phyloP scores from a whole-genome alignment of 2,888 invertebrate genomes.

The Lottia scabra region DNA sequence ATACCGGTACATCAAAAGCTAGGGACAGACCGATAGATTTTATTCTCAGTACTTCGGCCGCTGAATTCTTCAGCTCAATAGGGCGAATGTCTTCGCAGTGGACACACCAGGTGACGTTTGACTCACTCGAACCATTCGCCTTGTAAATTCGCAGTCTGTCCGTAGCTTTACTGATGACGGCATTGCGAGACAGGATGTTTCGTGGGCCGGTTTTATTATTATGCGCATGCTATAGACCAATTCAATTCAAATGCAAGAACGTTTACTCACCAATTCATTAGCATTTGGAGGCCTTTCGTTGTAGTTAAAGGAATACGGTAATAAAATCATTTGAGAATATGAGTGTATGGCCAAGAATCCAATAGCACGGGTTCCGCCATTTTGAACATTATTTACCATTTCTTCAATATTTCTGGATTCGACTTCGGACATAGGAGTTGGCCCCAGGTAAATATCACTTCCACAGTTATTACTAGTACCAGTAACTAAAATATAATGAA shows the following conservation, averaged over 20 bases:
- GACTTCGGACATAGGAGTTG: background rate
- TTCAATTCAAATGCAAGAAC: background rate
- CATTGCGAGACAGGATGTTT: too few relatives aligned
- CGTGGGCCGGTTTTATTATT: too few relatives aligned
- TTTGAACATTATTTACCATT: background rate
- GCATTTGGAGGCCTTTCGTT: background rate
- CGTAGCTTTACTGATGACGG: too few relatives aligned
- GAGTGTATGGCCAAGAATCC: conserved; percentile 13
- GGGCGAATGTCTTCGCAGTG: too few relatives aligned
- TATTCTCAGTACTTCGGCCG: too few relatives aligned
- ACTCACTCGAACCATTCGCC: too few relatives aligned
- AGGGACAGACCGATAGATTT: too few relatives aligned
- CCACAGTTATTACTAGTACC: conserved; percentile 4
- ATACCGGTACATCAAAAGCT: too few relatives aligned
- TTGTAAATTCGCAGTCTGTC: too few relatives aligned
- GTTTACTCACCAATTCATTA: conserved; percentile 1
- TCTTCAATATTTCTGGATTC: background rate
- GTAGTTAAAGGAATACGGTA: background rate
- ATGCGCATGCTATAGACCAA: too few relatives aligned
- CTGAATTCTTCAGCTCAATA: too few relatives aligned
- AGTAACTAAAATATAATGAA: background rate
- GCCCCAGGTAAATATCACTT: conserved; percentile 5
- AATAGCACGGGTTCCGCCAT: background rate
- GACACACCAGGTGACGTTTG: too few relatives aligned
- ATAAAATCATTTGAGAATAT: conserved; percentile 11